A percentile compares a stretch with the other conserved stretches of the same genome.
Conservation (phyloP, 2,113 vertebrate genomes). For the Serinus canaria region DNA sequence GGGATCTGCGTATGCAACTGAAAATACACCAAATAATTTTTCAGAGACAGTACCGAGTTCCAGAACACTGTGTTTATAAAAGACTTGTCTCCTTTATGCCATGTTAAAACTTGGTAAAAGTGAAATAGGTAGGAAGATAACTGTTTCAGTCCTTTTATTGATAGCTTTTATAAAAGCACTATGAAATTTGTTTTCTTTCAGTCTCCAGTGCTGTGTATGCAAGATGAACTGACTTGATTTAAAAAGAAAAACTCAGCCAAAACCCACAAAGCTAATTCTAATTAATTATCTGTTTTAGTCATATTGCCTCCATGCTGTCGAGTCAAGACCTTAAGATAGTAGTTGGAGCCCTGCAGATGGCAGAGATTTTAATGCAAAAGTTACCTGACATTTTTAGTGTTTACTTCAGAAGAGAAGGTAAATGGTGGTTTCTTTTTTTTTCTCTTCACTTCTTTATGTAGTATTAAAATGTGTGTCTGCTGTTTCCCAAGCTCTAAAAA, state of each 20-base stretch:
- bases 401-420: constrained; percentile 99
- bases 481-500: not conserved
- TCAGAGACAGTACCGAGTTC: not conserved
- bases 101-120: not conserved
- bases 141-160: not conserved
- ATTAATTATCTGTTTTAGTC: constrained; percentile 78
- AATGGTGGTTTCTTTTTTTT: not conserved
- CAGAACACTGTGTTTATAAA: not conserved
- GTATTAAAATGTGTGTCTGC: not conserved
- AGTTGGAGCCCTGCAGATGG: constrained; percentile 98
- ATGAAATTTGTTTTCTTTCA: not conserved
- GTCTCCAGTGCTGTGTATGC: not conserved
- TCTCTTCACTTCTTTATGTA: not conserved
- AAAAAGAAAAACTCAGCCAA: not conserved
- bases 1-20: not conserved
- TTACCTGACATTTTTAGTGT: constrained; percentile 98
- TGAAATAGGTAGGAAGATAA: not conserved
- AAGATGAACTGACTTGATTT: not conserved
- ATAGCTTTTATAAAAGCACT: not conserved
- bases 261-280: not conserved
- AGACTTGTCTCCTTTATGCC: not conserved
- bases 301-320: constrained; percentile 99
- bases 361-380: constrained; percentile 99
- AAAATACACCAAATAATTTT: not conserved
- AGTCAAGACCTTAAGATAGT: constrained; percentile 99